phyloP scores from a whole-genome alignment of 2,113 vertebrate species.

The Corvus hawaiiensis region DNA sequence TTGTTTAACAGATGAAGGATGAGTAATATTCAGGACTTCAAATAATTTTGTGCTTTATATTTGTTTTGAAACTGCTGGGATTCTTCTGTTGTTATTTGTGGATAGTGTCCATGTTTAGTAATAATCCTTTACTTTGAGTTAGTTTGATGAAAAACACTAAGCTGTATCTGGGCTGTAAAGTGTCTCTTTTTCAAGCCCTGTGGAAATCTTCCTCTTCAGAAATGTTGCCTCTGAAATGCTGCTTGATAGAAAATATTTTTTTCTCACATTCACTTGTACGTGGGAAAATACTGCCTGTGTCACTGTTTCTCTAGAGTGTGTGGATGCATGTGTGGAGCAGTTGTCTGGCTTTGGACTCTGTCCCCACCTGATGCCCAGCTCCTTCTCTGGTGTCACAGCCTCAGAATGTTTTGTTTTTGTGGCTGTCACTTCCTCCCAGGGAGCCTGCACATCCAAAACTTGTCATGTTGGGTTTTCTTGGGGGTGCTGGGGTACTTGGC shows the following conservation, averaged over 20 bases:
- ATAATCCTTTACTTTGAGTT: neutral
- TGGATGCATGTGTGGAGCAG: neutral
- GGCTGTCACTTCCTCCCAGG: neutral
- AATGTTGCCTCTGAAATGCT: neutral
- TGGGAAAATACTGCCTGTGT: neutral
- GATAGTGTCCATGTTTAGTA: neutral
- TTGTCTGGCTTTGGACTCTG: neutral
- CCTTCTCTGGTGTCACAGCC: neutral
- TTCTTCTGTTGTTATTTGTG: neutral
- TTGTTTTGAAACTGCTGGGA: neutral
- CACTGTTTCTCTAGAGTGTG: rapidly evolving
- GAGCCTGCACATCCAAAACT: neutral
- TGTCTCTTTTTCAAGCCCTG: neutral
- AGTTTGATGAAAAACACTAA: neutral
- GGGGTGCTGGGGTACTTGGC: neutral
- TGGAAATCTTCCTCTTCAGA: neutral
- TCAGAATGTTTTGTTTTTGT: neutral
- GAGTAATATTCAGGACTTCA: conserved; percentile 3
- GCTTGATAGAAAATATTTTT: neutral
- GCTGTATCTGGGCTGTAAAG: neutral
- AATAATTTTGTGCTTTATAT: neutral
- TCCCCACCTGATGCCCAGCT: neutral
- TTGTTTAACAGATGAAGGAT: neutral
- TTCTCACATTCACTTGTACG: neutral
- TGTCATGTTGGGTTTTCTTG: neutral